These are phyloP conservation scores for Galleria mellonella DNA, from an alignment of 1,140 invertebrate species.

Conservation along the genomic window DNA sequence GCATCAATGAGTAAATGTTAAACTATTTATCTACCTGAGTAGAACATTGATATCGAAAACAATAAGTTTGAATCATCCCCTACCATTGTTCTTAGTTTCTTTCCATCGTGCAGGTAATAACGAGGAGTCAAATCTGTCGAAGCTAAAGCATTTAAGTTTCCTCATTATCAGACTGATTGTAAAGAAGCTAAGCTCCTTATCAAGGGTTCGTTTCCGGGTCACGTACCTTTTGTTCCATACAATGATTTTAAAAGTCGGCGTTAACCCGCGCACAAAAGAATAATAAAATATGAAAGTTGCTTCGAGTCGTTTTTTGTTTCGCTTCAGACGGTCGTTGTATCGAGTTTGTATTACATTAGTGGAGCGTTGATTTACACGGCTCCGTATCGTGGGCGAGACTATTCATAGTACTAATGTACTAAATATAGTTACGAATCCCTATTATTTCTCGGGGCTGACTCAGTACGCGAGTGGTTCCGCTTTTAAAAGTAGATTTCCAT, in stretches of 20 bases:
- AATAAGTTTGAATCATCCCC: too few species aligned
- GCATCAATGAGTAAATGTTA: too few species aligned
- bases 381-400: slow-evolving; percentile 58
- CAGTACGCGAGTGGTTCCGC: slow-evolving; percentile 43
- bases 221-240: slow-evolving; percentile 21
- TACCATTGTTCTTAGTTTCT: too few species aligned
- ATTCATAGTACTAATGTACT: slow-evolving; percentile 68
- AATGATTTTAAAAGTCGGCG: slow-evolving; percentile 14
- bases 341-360: slow-evolving; percentile 64
- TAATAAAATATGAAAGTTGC: slow-evolving; percentile 27
- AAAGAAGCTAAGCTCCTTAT: slow-evolving; percentile 16
- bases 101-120: too few species aligned
- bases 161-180: slow-evolving; percentile 13
- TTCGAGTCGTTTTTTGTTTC: slow-evolving; percentile 24
- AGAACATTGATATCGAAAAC: too few species aligned
- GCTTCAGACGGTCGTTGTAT: slow-evolving; percentile 25
- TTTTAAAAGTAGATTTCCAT: slow-evolving; percentile 28
- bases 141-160: too few species aligned
- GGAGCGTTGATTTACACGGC: slow-evolving; percentile 62
- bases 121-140: too few species aligned
- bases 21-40: too few species aligned
- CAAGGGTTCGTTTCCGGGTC: slow-evolving; percentile 25
- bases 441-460: slow-evolving; percentile 62
- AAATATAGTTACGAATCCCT: slow-evolving; percentile 66
- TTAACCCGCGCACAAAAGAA: slow-evolving; percentile 1